Percentiles rank a stretch among this genome's conserved stretches.
phyloP scores from a whole-genome alignment of 35 echinoderm and acorn worm species.

The Apostichopus japonicus region DNA sequence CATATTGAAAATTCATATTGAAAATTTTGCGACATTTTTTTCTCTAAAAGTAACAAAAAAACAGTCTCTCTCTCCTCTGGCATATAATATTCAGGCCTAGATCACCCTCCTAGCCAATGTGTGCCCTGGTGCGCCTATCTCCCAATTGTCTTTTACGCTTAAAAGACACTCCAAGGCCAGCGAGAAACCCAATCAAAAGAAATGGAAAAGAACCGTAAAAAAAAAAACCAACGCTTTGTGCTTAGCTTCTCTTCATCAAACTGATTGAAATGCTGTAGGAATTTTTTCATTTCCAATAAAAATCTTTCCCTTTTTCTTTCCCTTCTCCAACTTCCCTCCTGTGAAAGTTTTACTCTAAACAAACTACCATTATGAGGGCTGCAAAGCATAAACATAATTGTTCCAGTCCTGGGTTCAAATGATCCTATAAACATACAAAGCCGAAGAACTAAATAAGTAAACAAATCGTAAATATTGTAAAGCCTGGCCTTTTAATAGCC shows the following conservation, averaged over 20 bases:
- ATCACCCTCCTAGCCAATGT: not conserved
- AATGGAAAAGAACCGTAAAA: slow-evolving; percentile 38
- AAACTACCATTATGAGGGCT: slow-evolving; percentile 54
- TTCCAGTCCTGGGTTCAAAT: slow-evolving; percentile 33
- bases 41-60: too few species aligned
- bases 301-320: not conserved
- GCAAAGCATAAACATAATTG: slow-evolving; percentile 63
- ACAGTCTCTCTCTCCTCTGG: too few species aligned
- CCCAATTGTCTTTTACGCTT: slow-evolving; percentile 17
- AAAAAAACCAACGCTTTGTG: not conserved
- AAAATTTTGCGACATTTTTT: too few species aligned
- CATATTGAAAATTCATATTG: too few species aligned
- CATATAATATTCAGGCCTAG: not conserved
- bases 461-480: slow-evolving; percentile 60
- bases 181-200: not conserved
- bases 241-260: slow-evolving; percentile 20
- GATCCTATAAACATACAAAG: slow-evolving; percentile 51
- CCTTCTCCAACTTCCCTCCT: not conserved
- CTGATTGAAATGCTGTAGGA: slow-evolving; percentile 50
- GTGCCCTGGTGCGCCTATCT: not conserved
- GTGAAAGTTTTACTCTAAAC: slow-evolving; percentile 63
- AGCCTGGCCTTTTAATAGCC: slow-evolving; percentile 43
- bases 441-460: slow-evolving; percentile 45
- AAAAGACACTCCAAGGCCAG: not conserved
- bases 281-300: slow-evolving; percentile 61